Base-by-base conservation (phyloP, 2,797 vertebrate genomes). In the Pipistrellus pipistrellus region DNA sequence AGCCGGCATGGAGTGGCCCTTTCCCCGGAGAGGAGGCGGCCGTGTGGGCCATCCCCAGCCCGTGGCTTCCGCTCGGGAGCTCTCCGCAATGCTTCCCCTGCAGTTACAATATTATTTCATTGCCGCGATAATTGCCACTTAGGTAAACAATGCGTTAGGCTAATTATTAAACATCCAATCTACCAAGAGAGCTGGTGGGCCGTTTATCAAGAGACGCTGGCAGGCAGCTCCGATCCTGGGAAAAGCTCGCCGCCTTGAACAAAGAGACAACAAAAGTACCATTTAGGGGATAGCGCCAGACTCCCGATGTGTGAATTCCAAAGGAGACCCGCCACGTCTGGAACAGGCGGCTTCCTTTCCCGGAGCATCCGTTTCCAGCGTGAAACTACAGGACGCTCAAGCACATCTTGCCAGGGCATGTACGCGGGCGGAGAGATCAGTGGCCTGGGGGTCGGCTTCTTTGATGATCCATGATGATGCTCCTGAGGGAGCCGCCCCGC, bases 111-210 rank as follows among this genome's bases (percentile, higher is more conserved):
- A 91, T 88, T 93, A 96, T 93, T 88, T 92, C 91, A 66, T 85
- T 8, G 11, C 25, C 59, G 53, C 68, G 84, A 72, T 90, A 96
- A 82, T 78, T 92, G 9, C 81, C 87, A 27, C 76, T 91, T 85
- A 85, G 78, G 95, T 55, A 82, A 95, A 93, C n/a, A 11, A 14
- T 20, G 77, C 92, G 72, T 75, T 93, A 94, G 88, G 84, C 72
- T 95, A 93, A 88, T 94, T 82, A 85, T 95, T 96, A 94, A 90
- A 85, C 95, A 93, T 8, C 27, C 69, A 76, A 92, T 96, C 88
- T 88, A 95, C 94, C 77, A 62, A 66, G 86, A 95, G 21, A 15
- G 91, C 90, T 95, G 44, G 73, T 66, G 53, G 38, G 64, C 44
- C 86, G 57, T 78, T 95, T 75, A 81, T 92, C 76, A 68, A 71